phyloP scores from a whole-genome alignment of 2,113 vertebrate species.

The Solenodon paradoxus region DNA sequence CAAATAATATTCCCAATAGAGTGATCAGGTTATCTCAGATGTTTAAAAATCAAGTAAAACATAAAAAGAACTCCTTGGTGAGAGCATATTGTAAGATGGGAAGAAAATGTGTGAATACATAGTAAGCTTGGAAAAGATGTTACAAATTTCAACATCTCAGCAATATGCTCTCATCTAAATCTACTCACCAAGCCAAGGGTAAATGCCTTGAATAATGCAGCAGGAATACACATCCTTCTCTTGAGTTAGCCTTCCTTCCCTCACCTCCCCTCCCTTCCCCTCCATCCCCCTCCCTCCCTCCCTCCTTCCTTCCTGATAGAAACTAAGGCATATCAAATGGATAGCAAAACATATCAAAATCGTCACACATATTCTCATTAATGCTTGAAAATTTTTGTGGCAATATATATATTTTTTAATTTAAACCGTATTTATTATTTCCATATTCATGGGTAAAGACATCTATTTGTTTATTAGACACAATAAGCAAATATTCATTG shows the following conservation, averaged over 20 bases:
- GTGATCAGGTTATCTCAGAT: not conserved
- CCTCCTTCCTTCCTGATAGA: not conserved
- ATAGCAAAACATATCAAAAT: not conserved
- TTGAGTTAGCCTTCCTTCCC: no score
- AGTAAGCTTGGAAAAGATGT: not conserved
- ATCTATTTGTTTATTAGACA: not conserved
- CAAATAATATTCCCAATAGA: not conserved
- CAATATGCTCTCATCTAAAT: not conserved
- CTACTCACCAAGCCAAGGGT: not conserved
- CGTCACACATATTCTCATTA: not conserved
- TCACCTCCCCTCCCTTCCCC: no score
- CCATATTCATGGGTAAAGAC: not conserved
- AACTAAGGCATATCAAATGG: not conserved
- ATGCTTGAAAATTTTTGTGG: not conserved
- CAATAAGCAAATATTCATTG: not conserved
- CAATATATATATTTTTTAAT: not conserved
- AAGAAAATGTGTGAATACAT: not conserved
- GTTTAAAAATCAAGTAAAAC: conserved; percentile 62
- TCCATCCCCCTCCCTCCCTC: no score
- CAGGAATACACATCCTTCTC: not conserved
- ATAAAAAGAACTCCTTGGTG: conserved; percentile 37
- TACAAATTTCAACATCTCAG: not conserved
- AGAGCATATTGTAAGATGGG: not conserved
- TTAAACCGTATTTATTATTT: not conserved
- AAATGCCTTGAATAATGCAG: not conserved